Evolutionary conservation across 2,888 invertebrate species (phyloP).

Genomic region (Noctua pronuba): DNA sequence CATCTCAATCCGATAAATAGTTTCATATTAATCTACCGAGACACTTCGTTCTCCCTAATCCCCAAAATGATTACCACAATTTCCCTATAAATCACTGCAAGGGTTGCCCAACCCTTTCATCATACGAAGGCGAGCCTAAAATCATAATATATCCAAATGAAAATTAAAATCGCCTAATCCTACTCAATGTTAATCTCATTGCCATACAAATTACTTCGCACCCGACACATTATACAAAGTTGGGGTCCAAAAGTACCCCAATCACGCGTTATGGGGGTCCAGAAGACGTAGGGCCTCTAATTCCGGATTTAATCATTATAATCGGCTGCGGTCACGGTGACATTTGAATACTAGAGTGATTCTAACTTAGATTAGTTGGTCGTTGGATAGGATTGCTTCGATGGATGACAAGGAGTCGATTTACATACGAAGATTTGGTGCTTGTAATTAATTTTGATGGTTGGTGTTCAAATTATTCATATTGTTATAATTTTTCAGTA

Average conservation of each 20-base stretch:
- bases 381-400: constrained; percentile 49
- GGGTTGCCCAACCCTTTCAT: constrained; percentile 52
- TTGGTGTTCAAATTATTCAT: constrained; percentile 1
- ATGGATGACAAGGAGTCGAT: constrained; percentile 45
- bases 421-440: constrained; percentile 9
- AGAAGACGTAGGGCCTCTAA: constrained; percentile 67
- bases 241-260: constrained; percentile 68
- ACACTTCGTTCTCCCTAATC: constrained; percentile 34
- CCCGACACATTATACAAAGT: constrained; percentile 63
- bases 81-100: constrained; percentile 52
- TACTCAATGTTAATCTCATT: constrained; percentile 68
- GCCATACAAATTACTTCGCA: constrained; percentile 69
- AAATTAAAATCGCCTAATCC: constrained; percentile 68
- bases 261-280: constrained; percentile 71
- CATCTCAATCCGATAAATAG: constrained; percentile 27
- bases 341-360: constrained; percentile 68
- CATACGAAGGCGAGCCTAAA: constrained; percentile 34
- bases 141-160: constrained; percentile 62
- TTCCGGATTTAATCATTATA: constrained; percentile 77
- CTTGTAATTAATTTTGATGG: constrained; percentile 20
- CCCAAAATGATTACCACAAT: constrained; percentile 48
- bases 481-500: not conserved
- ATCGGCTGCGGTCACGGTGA: constrained; percentile 68
- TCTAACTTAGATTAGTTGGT: constrained; percentile 63
- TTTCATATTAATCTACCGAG: constrained; percentile 43